Percentiles rank a stretch among this genome's conserved stretches.
phyloP scores from a whole-genome alignment of 2,797 vertebrate genomes.

The Yasuhikotakia modesta region DNA sequence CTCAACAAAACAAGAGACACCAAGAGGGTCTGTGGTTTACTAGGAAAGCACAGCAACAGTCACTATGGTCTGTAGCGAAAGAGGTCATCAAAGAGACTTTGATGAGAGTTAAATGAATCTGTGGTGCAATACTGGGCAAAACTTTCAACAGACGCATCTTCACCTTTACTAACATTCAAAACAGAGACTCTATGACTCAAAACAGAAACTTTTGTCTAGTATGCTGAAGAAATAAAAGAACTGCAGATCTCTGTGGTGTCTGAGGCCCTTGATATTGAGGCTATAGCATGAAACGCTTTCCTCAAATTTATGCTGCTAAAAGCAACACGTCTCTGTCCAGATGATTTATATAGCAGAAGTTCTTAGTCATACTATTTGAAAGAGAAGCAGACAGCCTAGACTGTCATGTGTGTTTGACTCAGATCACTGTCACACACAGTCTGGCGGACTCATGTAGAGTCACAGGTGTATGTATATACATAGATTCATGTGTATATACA shows the following conservation, averaged over 20 bases:
- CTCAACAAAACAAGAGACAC: neutral
- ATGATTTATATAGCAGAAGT: neutral
- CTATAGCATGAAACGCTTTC: neutral
- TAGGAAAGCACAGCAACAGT: no score
- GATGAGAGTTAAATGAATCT: neutral
- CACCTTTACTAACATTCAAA: neutral
- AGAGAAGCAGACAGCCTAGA: conserved; percentile 1
- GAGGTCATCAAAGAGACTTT: no score
- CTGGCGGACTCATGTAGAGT: neutral
- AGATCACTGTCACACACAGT: neutral
- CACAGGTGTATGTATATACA: neutral
- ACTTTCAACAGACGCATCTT: neutral
- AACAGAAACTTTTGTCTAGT: conserved; percentile 1
- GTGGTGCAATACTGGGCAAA: neutral
- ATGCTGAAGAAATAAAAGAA: conserved; percentile 11
- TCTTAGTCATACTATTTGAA: neutral
- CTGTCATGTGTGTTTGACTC: conserved; percentile 20
- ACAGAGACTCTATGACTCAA: neutral
- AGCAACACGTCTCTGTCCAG: neutral
- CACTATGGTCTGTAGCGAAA: no score
- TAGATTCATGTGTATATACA: no score
- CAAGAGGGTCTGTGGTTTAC: no score
- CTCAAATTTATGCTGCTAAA: neutral
- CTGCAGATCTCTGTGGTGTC: conserved; percentile 6
- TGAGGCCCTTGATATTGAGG: conserved; percentile 17